phyloP scores from a whole-genome alignment of 1,140 invertebrate genomes.

The Penaeus japonicus region DNA sequence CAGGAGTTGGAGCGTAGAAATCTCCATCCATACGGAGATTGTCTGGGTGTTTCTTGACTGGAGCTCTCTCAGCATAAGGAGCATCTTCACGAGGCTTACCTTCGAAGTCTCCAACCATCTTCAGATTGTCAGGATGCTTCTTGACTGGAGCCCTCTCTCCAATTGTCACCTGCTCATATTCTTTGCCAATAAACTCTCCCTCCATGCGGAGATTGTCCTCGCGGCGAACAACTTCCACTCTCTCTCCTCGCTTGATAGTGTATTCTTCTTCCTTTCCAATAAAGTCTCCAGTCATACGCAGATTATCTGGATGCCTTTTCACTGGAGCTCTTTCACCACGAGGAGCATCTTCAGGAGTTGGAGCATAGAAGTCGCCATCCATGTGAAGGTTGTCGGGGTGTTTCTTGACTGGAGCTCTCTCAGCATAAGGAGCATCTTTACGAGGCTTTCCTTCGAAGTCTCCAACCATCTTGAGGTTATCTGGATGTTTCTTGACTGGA shows the following conservation, averaged over 20 bases:
- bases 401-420: constrained; percentile 64
- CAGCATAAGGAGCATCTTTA: constrained; percentile 58
- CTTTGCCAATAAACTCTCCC: constrained; percentile 23
- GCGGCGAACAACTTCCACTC: constrained; percentile 62
- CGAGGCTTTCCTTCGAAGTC: constrained; percentile 32
- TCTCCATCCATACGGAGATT: constrained; percentile 13
- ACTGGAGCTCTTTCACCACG: background rate
- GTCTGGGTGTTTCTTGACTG: constrained; percentile 11
- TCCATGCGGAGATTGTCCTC: constrained; percentile 34
- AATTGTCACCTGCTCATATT: constrained; percentile 54
- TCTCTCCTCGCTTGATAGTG: constrained; percentile 65
- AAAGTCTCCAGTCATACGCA: background rate
- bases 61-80: background rate
- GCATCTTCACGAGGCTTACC: no score
- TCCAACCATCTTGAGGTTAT: constrained; percentile 51
- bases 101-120: no score
- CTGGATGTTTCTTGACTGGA: constrained; percentile 35
- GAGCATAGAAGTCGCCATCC: constrained; percentile 64
- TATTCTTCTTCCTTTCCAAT: no score
- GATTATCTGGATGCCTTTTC: constrained; percentile 24
- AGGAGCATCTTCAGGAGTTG: background rate
- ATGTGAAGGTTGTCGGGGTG: constrained; percentile 69
- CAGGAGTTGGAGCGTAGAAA: background rate
- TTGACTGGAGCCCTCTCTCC: constrained; percentile 58
- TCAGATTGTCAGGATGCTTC: constrained; percentile 29